A percentile compares a stretch with the other conserved stretches of the same genome.
phyloP scores from a whole-genome alignment of 2,113 vertebrate species.

The Lipophrys pholis region DNA sequence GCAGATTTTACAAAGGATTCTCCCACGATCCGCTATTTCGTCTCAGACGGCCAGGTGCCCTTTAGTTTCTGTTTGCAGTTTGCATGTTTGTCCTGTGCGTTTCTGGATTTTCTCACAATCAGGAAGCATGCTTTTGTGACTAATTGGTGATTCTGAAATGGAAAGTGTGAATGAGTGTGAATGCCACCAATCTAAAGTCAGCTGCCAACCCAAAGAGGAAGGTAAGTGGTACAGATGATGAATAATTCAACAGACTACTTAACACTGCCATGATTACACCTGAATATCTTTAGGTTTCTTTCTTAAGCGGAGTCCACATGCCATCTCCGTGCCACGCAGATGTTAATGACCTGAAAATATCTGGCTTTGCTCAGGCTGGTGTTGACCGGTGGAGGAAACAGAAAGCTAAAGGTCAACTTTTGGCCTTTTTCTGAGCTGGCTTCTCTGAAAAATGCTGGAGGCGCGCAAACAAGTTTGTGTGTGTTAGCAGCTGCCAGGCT shows the following conservation, averaged over 20 bases:
- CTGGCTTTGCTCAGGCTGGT: neutral
- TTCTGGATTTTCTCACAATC: too few species aligned
- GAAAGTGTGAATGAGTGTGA: too few species aligned
- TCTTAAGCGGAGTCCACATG: neutral
- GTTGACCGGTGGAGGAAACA: neutral
- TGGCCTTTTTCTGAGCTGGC: slow-evolving; percentile 54
- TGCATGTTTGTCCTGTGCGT: too few species aligned
- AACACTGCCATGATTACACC: neutral
- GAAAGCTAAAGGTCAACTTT: slow-evolving; percentile 61
- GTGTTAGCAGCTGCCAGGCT: slow-evolving; percentile 58
- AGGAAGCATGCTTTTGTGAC: too few species aligned
- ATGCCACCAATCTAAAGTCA: too few species aligned
- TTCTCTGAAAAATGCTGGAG: slow-evolving; percentile 29
- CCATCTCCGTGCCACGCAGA: neutral
- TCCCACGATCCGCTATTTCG: too few species aligned
- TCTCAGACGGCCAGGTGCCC: too few species aligned
- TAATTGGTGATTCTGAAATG: too few species aligned
- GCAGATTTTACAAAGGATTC: too few species aligned
- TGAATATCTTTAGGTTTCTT: slow-evolving; percentile 14
- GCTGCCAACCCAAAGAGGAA: too few species aligned
- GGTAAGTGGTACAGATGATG: too few species aligned
- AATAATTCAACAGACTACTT: neutral
- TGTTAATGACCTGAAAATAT: slow-evolving; percentile 21
- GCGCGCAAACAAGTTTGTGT: slow-evolving; percentile 27
- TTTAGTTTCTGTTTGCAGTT: too few species aligned